These are phyloP conservation scores for Metallyticus violacea DNA, from an alignment of 2,888 invertebrate species.

Conservation along the genomic window DNA sequence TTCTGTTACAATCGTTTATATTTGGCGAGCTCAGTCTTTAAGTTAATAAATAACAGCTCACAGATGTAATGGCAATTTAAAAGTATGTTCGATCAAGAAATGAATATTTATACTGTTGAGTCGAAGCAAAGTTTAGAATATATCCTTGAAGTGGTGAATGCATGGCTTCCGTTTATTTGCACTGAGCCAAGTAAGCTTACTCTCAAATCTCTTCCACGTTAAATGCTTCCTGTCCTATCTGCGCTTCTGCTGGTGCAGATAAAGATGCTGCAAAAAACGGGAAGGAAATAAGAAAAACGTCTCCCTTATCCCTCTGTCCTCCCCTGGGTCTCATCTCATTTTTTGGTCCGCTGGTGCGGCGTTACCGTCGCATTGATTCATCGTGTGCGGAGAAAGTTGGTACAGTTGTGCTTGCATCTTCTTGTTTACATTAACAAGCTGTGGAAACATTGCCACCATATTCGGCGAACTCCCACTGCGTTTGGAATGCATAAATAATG, in stretches of 20 bases:
- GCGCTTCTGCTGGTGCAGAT: neutral
- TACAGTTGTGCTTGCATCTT: neutral
- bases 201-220: neutral
- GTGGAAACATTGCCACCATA: neutral
- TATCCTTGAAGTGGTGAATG: no score
- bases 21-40: no score
- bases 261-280: no score
- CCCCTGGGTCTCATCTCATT: constrained; percentile 19
- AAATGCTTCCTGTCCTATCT: neutral
- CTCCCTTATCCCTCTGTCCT: neutral
- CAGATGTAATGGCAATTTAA: no score
- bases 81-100: no score
- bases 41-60: no score
- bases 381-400: neutral
- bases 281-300: neutral
- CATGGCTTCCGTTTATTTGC: no score
- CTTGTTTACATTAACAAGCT: neutral
- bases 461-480: neutral
- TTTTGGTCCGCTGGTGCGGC: constrained; percentile 22
- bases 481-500: neutral
- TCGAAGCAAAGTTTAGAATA: no score
- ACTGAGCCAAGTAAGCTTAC: neutral
- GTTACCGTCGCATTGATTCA: neutral
- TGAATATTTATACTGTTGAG: no score
- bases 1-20: no score